phyloP scores from a whole-genome alignment of 2,113 vertebrate species.

The Anoura caudifer region DNA sequence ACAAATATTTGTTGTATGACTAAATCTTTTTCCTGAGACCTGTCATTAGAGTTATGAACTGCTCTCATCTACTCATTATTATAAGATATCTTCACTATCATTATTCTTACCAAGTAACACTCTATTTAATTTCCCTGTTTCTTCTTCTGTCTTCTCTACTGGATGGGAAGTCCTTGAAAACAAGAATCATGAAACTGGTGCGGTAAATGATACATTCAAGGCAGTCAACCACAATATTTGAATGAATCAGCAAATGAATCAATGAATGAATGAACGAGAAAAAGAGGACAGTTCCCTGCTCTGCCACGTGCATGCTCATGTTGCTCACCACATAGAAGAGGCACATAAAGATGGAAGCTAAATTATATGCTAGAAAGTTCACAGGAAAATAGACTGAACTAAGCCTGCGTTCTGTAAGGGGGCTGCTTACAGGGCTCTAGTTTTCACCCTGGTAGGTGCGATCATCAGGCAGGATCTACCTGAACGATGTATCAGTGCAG shows the following conservation, averaged over 20 bases:
- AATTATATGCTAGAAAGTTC: neutral
- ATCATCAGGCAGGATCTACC: neutral
- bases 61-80: neutral
- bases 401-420: neutral
- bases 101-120: neutral
- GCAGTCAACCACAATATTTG: neutral
- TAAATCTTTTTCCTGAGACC: neutral
- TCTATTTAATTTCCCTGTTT: neutral
- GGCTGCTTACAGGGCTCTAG: neutral
- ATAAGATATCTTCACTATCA: neutral
- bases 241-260: neutral
- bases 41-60: neutral
- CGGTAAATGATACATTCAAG: neutral
- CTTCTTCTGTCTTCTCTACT: neutral
- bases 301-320: neutral
- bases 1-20: neutral
- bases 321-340: neutral
- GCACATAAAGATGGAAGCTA: neutral
- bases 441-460: neutral
- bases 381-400: neutral
- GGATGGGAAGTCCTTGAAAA: neutral
- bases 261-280: neutral
- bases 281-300: neutral
- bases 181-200: neutral
- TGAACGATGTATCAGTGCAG: neutral